Evolutionary conservation across 2,888 invertebrate species (phyloP).

Genomic region (Ochropleura plecta): DNA sequence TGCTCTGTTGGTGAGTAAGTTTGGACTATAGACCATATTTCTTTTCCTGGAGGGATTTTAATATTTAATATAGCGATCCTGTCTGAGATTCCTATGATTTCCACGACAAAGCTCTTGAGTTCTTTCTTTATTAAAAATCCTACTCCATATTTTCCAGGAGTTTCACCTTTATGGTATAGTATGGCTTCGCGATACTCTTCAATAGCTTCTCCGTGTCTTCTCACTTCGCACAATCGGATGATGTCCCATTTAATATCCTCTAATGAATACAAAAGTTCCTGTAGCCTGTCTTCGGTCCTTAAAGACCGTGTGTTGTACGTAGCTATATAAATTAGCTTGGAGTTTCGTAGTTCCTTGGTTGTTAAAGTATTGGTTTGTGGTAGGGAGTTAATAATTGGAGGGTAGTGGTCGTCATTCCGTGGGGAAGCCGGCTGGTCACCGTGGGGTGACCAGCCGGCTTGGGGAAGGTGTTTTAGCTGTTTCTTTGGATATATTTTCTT

Average conservation of each 20-base stretch:
- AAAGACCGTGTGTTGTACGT: conserved; percentile 16
- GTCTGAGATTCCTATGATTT: conserved; percentile 11
- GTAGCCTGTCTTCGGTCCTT: conserved; percentile 12
- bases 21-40: conserved; percentile 3
- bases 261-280: conserved; percentile 1
- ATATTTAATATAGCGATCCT: conserved; percentile 8
- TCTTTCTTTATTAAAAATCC: conserved; percentile 3
- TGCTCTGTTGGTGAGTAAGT: neutral
- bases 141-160: conserved; percentile 13
- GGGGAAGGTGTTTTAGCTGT: neutral
- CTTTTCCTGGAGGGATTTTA: neutral
- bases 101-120: neutral
- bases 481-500: neutral
- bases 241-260: conserved; percentile 1
- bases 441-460: conserved; percentile 11
- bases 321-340: neutral
- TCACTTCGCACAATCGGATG: conserved; percentile 17
- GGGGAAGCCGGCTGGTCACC: no score
- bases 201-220: conserved; percentile 16
- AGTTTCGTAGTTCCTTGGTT: conserved; percentile 3
- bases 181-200: conserved; percentile 1
- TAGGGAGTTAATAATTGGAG: neutral
- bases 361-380: neutral
- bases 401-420: no score
- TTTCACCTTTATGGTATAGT: conserved; percentile 15